Evolutionary conservation across 2,888 invertebrate species (phyloP).

Genomic region (Dasypogon diadema): DNA sequence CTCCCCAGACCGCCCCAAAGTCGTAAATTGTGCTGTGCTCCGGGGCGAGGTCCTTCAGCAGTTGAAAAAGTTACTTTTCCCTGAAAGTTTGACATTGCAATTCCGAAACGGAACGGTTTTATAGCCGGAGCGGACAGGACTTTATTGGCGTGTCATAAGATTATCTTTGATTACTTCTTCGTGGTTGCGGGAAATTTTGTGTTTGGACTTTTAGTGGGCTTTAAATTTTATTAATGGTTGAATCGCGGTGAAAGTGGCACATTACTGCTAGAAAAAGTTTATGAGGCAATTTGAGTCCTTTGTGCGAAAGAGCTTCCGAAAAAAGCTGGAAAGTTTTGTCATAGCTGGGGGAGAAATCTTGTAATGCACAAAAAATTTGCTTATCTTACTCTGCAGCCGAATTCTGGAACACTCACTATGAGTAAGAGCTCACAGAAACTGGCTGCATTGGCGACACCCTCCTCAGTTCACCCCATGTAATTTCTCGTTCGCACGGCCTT

Average conservation of each 20-base stretch:
- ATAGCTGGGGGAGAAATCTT: too few relatives aligned
- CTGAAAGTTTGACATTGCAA: slow-evolving; percentile 24
- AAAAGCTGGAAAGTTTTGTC: too few relatives aligned
- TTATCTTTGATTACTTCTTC: slow-evolving; percentile 33
- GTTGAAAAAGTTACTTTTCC: slow-evolving; percentile 14
- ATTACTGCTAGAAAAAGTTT: background rate
- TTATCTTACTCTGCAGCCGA: too few relatives aligned
- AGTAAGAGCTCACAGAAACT: too few relatives aligned
- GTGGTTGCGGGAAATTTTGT: slow-evolving; percentile 4
- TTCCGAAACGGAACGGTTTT: slow-evolving; percentile 5
- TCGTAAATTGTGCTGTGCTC: slow-evolving; percentile 4
- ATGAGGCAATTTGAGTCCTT: background rate
- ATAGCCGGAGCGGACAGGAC: slow-evolving; percentile 15
- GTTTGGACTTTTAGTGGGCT: slow-evolving; percentile 14
- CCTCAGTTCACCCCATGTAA: background rate
- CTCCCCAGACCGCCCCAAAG: background rate
- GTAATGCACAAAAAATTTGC: background rate
- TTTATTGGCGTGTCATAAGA: slow-evolving; percentile 39
- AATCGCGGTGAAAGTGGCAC: background rate
- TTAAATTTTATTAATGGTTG: slow-evolving; percentile 8
- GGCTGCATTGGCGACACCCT: too few relatives aligned
- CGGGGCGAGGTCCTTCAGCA: background rate
- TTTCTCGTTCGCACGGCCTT: too few relatives aligned
- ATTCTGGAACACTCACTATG: too few relatives aligned
- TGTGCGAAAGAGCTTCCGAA: too few relatives aligned